Evolutionary conservation across 2,113 vertebrate genomes (phyloP).

Genomic region (Macrotis lagotis): DNA sequence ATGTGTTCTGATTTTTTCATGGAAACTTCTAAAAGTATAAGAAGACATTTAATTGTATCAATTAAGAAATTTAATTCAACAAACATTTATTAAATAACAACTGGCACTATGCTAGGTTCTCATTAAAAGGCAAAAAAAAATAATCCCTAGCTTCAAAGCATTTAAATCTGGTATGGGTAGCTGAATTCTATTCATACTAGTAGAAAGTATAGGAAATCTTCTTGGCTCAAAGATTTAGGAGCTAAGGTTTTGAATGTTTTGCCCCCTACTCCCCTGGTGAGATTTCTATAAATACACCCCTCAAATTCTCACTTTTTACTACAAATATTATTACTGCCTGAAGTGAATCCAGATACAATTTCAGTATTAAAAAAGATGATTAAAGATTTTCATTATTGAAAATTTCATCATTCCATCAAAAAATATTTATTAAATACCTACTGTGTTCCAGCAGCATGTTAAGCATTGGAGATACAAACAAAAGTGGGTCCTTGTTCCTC

Average conservation of each 20-base stretch:
- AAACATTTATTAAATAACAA: not conserved
- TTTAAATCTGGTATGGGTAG: not conserved
- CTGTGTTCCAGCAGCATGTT: not conserved
- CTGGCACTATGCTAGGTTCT: not conserved
- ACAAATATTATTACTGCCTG: not conserved
- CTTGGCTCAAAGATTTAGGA: not conserved
- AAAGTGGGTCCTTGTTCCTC: not conserved
- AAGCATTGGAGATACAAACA: not conserved
- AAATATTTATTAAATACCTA: not conserved
- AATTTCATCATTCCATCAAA: not conserved
- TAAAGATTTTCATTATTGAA: not conserved
- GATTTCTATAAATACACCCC: not conserved
- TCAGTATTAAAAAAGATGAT: not conserved
- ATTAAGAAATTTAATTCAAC: not conserved
- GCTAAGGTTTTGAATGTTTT: not conserved
- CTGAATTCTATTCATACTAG: not conserved
- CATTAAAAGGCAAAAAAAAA: not conserved
- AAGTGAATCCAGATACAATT: not conserved
- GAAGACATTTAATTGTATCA: not conserved
- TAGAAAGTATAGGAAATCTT: not conserved
- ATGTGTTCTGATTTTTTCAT: not conserved
- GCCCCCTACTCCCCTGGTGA: not conserved
- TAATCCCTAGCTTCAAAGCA: not conserved
- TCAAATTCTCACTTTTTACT: not conserved
- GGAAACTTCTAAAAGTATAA: constrained; percentile 4